Evolutionary conservation across 2,113 vertebrate species (phyloP).

Genomic region (Callipepla squamata): DNA sequence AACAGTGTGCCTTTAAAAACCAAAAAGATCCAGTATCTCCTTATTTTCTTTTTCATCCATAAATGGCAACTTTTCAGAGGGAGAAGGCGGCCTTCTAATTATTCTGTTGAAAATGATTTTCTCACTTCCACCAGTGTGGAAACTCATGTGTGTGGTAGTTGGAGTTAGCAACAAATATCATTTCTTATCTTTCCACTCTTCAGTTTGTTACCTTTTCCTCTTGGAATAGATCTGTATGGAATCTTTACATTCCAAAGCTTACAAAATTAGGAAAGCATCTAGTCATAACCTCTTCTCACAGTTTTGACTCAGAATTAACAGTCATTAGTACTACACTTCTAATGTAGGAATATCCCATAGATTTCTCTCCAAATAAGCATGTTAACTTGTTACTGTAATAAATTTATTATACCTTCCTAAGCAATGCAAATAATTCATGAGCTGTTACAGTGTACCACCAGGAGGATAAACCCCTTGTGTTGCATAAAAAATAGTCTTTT

Average conservation of each 20-base stretch:
- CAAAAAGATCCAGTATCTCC: neutral
- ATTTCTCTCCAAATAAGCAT: neutral
- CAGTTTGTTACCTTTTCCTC: neutral
- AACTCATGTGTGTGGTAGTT: neutral
- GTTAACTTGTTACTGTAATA: neutral
- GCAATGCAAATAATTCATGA: neutral
- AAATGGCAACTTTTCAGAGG: neutral
- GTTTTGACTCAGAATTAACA: neutral
- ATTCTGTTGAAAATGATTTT: neutral
- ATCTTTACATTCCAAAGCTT: neutral
- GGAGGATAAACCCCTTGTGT: neutral
- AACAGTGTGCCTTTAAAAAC: neutral
- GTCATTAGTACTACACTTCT: neutral
- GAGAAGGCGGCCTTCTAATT: neutral
- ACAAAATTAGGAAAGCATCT: neutral
- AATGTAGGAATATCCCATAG: neutral
- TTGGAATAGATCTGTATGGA: neutral
- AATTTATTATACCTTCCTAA: neutral
- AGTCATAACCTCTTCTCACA: neutral
- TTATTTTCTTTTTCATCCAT: neutral
- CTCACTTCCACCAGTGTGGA: neutral
- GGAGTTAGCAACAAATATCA: neutral
- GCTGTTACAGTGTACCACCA: rapidly evolving
- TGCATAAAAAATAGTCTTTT: neutral
- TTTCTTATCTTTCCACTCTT: neutral